phyloP scores from a whole-genome alignment of 2,113 vertebrate genomes.

The Capreolus pygargus region DNA sequence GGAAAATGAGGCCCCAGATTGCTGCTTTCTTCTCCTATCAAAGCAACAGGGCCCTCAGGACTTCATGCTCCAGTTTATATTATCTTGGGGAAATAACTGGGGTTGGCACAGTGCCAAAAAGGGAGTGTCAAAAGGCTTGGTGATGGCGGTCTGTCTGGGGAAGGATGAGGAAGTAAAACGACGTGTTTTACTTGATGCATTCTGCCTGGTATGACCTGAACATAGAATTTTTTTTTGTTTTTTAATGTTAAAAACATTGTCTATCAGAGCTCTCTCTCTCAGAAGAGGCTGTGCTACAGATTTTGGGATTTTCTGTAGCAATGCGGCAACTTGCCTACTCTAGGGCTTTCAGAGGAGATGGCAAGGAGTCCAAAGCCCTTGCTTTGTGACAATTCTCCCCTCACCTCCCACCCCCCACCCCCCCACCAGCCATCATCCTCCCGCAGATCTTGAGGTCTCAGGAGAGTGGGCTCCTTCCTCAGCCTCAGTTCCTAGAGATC shows the following conservation, averaged over 20 bases:
- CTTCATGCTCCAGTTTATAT: not conserved
- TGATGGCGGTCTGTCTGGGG: not conserved
- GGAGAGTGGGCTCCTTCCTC: not conserved
- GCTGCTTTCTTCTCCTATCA: not conserved
- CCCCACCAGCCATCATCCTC: accelerated
- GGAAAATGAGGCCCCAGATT: not conserved
- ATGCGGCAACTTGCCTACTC: not conserved
- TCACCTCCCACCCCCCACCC: accelerated
- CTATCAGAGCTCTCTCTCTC: not conserved
- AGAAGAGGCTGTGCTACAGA: not conserved
- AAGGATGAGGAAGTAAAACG: not conserved
- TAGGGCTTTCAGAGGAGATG: not conserved
- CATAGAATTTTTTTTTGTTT: not conserved
- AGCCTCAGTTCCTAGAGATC: not conserved
- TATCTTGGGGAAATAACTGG: too few relatives aligned
- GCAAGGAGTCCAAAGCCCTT: not conserved
- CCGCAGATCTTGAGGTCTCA: not conserved
- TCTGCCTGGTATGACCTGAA: not conserved
- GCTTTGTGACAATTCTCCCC: not conserved
- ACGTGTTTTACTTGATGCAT: not conserved
- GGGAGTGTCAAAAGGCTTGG: too few relatives aligned
- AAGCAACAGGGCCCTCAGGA: not conserved
- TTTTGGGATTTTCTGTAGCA: not conserved
- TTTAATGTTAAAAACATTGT: not conserved
- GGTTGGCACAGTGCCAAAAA: not conserved